phyloP scores from a whole-genome alignment of 2,888 invertebrate species.

The Crepidodera aurea region DNA sequence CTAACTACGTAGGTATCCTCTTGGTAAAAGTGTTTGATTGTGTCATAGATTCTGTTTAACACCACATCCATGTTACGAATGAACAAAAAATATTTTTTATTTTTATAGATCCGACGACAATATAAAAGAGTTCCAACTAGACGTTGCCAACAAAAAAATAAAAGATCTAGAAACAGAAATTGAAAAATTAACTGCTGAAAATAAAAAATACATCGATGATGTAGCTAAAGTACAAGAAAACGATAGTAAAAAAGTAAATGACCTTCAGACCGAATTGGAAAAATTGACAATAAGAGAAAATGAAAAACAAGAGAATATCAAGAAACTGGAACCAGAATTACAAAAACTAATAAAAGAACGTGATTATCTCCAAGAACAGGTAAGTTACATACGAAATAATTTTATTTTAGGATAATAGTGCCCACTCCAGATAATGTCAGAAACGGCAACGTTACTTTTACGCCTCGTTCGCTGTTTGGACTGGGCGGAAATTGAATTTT shows the following conservation, averaged over 20 bases:
- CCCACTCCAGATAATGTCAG: too few species aligned
- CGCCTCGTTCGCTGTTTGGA: too few species aligned
- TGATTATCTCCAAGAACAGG: neutral
- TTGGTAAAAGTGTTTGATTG: too few species aligned
- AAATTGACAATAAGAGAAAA: slow-evolving; percentile 11
- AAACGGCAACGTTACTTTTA: too few species aligned
- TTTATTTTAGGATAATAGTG: too few species aligned
- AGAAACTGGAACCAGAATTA: neutral
- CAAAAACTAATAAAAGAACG: slow-evolving; percentile 30
- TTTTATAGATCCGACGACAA: slow-evolving; percentile 37
- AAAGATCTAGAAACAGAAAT: slow-evolving; percentile 42
- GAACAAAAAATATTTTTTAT: slow-evolving; percentile 15
- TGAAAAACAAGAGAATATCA: slow-evolving; percentile 7
- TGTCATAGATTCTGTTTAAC: too few species aligned
- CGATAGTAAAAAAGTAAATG: neutral
- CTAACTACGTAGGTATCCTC: too few species aligned
- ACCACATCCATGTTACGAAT: neutral
- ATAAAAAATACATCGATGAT: neutral
- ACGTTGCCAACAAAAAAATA: slow-evolving; percentile 48
- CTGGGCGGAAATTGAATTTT: too few species aligned
- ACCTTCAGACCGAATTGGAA: neutral
- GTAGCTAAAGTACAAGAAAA: slow-evolving; percentile 1
- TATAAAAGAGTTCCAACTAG: slow-evolving; percentile 46
- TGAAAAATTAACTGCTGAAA: slow-evolving; percentile 21
- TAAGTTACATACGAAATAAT: too few species aligned